Conservation (phyloP, 37 sponge, comb jelly and placozoan species). For the Diacarnus erythraeanus region DNA sequence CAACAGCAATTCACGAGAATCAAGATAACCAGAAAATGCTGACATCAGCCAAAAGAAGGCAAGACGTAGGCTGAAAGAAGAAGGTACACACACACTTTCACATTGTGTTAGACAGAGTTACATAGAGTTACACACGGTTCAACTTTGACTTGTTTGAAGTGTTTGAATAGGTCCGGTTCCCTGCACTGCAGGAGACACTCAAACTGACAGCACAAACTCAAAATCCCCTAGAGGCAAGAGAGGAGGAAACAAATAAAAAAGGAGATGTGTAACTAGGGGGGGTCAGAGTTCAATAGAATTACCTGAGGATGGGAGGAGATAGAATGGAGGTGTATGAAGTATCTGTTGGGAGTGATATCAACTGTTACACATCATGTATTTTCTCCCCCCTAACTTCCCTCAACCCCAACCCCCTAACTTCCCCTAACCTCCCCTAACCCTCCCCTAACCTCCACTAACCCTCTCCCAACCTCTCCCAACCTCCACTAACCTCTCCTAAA, state of each 20-base stretch:
- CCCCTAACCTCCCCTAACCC: too few species aligned
- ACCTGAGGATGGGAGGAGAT: conserved; percentile 22
- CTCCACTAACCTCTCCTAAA: too few species aligned
- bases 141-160: conserved; percentile 50
- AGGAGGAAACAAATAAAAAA: background rate
- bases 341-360: conserved; percentile 28
- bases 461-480: too few species aligned
- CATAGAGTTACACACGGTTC: conserved; percentile 46
- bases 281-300: background rate
- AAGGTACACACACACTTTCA: background rate
- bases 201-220: conserved; percentile 69
- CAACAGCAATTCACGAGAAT: conserved; percentile 67
- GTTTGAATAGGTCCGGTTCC: conserved; percentile 63
- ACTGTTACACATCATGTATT: too few species aligned
- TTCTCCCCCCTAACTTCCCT: too few species aligned
- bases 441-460: too few species aligned
- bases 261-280: background rate
- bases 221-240: conserved; percentile 30
- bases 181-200: conserved; percentile 73
- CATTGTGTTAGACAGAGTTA: background rate
- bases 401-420: too few species aligned
- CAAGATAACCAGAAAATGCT: conserved; percentile 82
- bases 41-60: conserved; percentile 85
- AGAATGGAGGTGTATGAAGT: conserved; percentile 60
- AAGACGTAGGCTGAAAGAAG: conserved; percentile 38